A percentile compares a stretch with the other conserved stretches of the same genome.
Conservation (phyloP, 2,888 invertebrate genomes). For the Candidula unifasciata region DNA sequence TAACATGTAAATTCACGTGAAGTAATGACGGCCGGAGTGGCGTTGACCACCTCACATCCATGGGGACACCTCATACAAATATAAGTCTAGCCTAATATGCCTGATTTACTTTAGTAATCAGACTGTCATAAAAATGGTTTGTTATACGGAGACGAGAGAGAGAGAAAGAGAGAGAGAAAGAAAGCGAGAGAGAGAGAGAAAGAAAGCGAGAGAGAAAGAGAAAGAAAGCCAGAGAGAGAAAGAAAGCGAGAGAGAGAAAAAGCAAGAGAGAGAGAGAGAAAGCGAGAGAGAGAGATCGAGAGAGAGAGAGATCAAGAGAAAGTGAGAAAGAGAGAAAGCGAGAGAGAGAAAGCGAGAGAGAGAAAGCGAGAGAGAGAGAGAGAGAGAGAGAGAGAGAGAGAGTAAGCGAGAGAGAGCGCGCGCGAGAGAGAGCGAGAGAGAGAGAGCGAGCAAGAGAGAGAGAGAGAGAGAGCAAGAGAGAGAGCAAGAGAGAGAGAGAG, state of each 20-base stretch:
- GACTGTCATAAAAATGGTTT: too few relatives aligned
- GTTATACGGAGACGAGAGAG: neutral
- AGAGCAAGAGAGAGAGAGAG: constrained; percentile 19
- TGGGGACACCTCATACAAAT: too few relatives aligned
- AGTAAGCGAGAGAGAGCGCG: neutral
- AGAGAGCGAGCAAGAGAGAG: constrained; percentile 19
- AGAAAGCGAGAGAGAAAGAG: neutral
- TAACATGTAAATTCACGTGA: too few relatives aligned
- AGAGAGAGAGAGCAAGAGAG: constrained; percentile 12
- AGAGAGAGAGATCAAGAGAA: neutral
- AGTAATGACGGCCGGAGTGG: too few relatives aligned
- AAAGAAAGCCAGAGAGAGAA: neutral
- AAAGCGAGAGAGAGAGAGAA: neutral
- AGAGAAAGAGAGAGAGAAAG: neutral
- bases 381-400: constrained; percentile 13
- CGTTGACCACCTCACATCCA: too few relatives aligned
- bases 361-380: constrained; percentile 5
- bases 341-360: neutral
- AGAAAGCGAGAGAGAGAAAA: neutral
- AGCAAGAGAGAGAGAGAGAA: constrained; percentile 12
- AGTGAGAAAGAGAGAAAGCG: neutral
- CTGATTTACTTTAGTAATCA: too few relatives aligned
- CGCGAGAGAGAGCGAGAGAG: constrained; percentile 18
- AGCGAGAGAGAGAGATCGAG: neutral
- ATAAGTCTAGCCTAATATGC: too few relatives aligned